Base-by-base conservation (phyloP, 2,888 invertebrate species). In the Synergus japonicus region DNA sequence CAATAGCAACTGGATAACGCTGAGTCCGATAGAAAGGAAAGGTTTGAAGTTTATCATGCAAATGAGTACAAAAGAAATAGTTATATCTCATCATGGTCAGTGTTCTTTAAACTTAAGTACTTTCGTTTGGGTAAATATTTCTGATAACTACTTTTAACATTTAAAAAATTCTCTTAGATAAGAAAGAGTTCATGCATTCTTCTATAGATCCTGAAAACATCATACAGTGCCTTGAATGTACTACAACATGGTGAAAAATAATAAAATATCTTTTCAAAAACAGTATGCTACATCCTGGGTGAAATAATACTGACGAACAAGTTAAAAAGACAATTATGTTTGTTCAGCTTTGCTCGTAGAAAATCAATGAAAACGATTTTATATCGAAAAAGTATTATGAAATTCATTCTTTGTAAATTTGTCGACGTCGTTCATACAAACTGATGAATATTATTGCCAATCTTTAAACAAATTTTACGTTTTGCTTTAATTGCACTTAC, bases 131-230 rank as follows among this genome's bases (percentile, higher is more conserved):
- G 80, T 79, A 80, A 76, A 29, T 10, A 65, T 13, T 9, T 58
- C 5, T 37, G 3, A 22, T 79, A 22, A 22, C 15, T 60, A n/a
- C 4, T 60, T 10, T 54, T 8, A 2, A 76, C 15, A 58, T 44
- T n/a, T 60, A 37, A 5, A 78, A 15, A 44, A 4, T n/a, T 29
- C 43, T 58, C 37, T 63, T 7, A 63, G 8, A 58, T 4, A 18
- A 41, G 12, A 64, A 4, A 41, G 44, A n/a, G 65, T 37, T 60
- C 18, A 29, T 58, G 12, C 15, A 41, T 41, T 63, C 8, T 76
- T 4, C 13, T 76, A n/a, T n/a, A 82, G 81, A 78, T 82, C 12
- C 44, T 79, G 0, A 82, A 82, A 81, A 69, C 82, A 15, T 79
- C 81, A 0, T 82, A 82, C 9, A 78, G 76, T 37, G 67, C 82